These are phyloP conservation scores for Apamea epomidion DNA, from an alignment of 2,888 invertebrate genomes.

Conservation along the genomic window DNA sequence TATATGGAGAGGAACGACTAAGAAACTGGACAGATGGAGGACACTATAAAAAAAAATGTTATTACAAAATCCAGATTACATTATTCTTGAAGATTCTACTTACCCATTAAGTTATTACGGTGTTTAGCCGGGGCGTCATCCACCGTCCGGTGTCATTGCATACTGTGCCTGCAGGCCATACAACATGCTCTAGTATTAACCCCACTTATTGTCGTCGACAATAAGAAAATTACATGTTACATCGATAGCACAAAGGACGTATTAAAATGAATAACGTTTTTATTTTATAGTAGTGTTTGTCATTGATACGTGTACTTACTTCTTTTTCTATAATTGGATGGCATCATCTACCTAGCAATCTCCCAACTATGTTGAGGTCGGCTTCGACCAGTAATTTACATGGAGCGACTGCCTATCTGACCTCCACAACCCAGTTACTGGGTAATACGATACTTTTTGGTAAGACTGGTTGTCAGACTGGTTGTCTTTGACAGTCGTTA, in stretches of 20 bases:
- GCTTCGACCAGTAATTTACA: too few relatives aligned
- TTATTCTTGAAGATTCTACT: too few relatives aligned
- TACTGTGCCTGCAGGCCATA: conserved; percentile 22
- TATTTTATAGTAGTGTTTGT: background rate
- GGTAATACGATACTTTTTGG: too few relatives aligned
- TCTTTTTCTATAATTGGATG: background rate
- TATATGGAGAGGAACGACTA: background rate
- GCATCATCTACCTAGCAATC: too few relatives aligned
- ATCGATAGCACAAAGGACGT: conserved; percentile 1
- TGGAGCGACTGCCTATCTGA: too few relatives aligned
- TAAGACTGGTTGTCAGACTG: too few relatives aligned
- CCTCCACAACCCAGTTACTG: too few relatives aligned
- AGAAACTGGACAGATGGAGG: background rate
- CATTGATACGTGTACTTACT: background rate
- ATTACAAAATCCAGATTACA: too few relatives aligned
- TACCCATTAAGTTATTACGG: conserved; percentile 10
- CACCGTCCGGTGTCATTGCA: conserved; percentile 15
- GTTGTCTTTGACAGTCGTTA: too few relatives aligned
- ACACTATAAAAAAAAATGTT: background rate
- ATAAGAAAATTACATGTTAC: conserved; percentile 46
- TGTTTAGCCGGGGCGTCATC: conserved; percentile 3
- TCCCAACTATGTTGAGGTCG: too few relatives aligned
- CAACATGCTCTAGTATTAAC: conserved; percentile 30
- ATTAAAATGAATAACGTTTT: background rate
- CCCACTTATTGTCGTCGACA: conserved; percentile 32